Base-by-base conservation (phyloP, 2,113 vertebrate genomes). In the Talpa occidentalis region DNA sequence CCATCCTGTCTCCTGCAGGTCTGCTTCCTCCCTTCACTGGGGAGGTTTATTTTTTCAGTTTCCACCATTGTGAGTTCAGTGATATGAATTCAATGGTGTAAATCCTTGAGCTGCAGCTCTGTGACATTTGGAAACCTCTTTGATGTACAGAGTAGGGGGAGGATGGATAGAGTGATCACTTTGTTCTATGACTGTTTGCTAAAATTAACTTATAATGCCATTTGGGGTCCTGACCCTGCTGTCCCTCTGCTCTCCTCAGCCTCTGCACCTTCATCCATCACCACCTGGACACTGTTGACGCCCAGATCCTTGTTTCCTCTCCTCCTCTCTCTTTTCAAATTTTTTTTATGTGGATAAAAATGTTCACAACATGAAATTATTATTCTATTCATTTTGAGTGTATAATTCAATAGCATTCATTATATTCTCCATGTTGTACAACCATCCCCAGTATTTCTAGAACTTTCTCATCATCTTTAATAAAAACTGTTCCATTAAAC, bases 101-200 rank as follows among this genome's bases (percentile, higher is more conserved):
- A 0, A 80, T 94, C 88, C 66, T 78, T 88, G 19, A 93, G 62
- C 47, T 77, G 30, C 8, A 47, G 49, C 56, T 60, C 56, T 92
- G 0, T 95, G 22, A 94, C 79, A 52, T 72, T 92, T 96, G 93
- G 82, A 42, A 90, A 24, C 22, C 77, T 56, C 79, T 69, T 3
- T 42, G 62, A 42, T 52, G 6, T 64, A 21, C 44, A 93, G 21
- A 73, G 1, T 44, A 70, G 40, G 49, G 14, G 59, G 26, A n/a
- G 17, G 3, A 4, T 84, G 76, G 87, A 87, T 73, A 83, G 84
- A 72, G 17, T 3, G 70, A 62, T 94, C 24, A 26, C 32, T 95
- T 97, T 22, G 52, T 95, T 97, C 84, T 97, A 93, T 91, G 93
- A 93, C 73, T 91, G 94, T 74, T 92, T 72, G 91, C 73, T 69